phyloP scores from a whole-genome alignment of 2,113 vertebrate genomes.

The Hymenochirus boettgeri region DNA sequence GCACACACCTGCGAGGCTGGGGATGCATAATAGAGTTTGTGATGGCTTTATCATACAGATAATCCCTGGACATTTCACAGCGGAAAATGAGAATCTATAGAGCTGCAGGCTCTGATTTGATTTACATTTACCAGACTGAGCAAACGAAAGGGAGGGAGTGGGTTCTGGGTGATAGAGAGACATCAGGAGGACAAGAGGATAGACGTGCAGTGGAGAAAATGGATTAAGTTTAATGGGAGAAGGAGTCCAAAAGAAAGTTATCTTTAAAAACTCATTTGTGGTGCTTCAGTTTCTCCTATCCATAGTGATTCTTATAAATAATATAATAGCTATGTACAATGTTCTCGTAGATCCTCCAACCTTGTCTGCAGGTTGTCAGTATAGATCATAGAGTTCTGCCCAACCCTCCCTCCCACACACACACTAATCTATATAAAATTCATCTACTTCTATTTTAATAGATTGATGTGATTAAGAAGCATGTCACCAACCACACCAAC shows the following conservation, averaged over 20 bases:
- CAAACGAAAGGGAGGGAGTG: neutral
- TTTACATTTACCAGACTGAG: slow-evolving; percentile 25
- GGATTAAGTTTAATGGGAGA: neutral
- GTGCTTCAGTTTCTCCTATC: too few relatives aligned
- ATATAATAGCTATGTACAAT: too few relatives aligned
- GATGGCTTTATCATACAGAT: slow-evolving; percentile 17
- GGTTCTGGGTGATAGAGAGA: neutral
- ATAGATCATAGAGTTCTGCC: too few relatives aligned
- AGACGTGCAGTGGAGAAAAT: neutral
- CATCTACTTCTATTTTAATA: too few relatives aligned
- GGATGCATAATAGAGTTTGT: slow-evolving; percentile 27
- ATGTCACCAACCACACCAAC: too few relatives aligned
- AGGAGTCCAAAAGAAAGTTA: neutral
- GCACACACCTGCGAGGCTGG: slow-evolving; percentile 20
- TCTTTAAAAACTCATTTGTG: too few relatives aligned
- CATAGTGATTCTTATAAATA: too few relatives aligned
- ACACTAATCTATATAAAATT: too few relatives aligned
- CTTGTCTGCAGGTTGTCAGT: too few relatives aligned
- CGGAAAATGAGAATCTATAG: slow-evolving; percentile 28
- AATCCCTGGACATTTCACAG: slow-evolving; percentile 25
- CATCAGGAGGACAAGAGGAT: slow-evolving; percentile 4
- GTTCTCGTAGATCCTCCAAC: too few relatives aligned
- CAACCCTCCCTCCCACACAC: too few relatives aligned
- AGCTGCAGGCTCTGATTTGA: slow-evolving; percentile 16
- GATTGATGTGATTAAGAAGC: too few relatives aligned